Conservation (phyloP, 2,113 vertebrate genomes). For the Datnioides undecimradiatus region DNA sequence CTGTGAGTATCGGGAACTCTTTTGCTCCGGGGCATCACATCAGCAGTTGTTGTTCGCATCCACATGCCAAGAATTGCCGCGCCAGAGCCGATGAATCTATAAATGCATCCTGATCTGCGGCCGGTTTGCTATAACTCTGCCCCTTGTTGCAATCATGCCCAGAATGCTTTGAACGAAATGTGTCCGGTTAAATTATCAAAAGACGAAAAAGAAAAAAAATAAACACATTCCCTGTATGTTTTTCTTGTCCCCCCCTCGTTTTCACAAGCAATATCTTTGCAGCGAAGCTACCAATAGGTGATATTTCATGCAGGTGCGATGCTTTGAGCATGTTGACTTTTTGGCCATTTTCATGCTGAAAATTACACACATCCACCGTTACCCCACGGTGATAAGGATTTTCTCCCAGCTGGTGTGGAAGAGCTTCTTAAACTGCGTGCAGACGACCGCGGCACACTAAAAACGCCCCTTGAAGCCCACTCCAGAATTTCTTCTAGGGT, state of each 20-base stretch:
- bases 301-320: neutral
- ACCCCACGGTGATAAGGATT: slow-evolving; percentile 11
- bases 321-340: slow-evolving; percentile 8
- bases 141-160: neutral
- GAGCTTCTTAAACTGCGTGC: slow-evolving; percentile 1
- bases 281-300: neutral
- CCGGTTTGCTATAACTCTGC: neutral
- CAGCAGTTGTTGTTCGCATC: neutral
- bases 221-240: too few relatives aligned
- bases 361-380: slow-evolving; percentile 3
- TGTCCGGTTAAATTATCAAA: neutral
- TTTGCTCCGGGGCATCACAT: slow-evolving; percentile 50
- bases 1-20: neutral
- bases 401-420: neutral
- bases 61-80: slow-evolving; percentile 19
- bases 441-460: neutral
- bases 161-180: neutral
- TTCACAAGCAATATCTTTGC: neutral
- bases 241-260: too few relatives aligned
- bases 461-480: neutral
- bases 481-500: neutral
- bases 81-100: slow-evolving; percentile 17
- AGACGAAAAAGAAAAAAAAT: neutral
- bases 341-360: slow-evolving; percentile 2
- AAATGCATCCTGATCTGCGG: slow-evolving; percentile 20